phyloP scores from a whole-genome alignment of 2,113 vertebrate genomes.

The Gallinago jamesoni region DNA sequence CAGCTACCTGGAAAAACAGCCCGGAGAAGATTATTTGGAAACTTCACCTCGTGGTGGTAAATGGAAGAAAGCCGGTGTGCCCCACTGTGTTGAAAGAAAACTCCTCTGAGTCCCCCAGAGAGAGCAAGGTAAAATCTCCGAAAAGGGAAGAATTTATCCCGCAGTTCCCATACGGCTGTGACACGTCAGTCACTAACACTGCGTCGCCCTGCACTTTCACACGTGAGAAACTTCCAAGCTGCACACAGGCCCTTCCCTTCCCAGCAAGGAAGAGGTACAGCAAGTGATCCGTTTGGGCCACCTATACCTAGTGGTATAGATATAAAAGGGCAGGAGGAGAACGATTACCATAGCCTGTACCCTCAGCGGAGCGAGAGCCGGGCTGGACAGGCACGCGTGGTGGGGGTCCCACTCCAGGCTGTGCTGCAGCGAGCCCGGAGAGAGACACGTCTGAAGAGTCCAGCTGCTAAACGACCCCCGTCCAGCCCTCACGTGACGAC shows the following conservation, averaged over 20 bases:
- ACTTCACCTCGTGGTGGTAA: neutral
- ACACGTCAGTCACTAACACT: neutral
- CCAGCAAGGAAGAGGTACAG: neutral
- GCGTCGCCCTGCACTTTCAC: neutral
- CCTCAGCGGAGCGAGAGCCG: neutral
- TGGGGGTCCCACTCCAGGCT: neutral
- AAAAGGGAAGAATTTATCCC: neutral
- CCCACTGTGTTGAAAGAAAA: neutral
- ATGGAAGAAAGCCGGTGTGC: neutral
- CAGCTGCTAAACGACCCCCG: neutral
- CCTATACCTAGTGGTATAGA: neutral
- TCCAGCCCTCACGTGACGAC: neutral
- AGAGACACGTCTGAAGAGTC: neutral
- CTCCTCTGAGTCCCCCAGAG: neutral
- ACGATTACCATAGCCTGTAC: neutral
- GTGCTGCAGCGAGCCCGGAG: neutral
- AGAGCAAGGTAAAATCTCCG: neutral
- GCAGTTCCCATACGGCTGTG: rapidly evolving
- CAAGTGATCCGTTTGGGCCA: neutral
- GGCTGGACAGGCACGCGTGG: neutral
- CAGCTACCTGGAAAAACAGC: neutral
- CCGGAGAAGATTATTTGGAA: neutral
- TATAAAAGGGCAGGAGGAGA: neutral
- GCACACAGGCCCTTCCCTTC: neutral
- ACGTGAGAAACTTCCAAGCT: neutral